phyloP scores from a whole-genome alignment of 2,888 invertebrate genomes.

The Chloroclystis v-ata region DNA sequence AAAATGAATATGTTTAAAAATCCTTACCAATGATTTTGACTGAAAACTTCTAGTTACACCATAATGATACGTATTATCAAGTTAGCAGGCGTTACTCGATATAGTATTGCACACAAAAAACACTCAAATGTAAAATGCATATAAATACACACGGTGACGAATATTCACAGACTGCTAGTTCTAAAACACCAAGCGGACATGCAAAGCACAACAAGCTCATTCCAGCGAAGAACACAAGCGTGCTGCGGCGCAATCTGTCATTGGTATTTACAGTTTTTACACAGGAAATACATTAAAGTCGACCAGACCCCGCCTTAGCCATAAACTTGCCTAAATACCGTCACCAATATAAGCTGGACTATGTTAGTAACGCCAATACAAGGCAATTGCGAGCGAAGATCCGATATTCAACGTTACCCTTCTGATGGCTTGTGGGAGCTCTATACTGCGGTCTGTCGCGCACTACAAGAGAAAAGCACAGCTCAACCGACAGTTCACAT shows the following conservation, averaged over 20 bases:
- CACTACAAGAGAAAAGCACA: constrained; percentile 72
- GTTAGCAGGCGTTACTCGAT: constrained; percentile 20
- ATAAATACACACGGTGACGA: constrained; percentile 17
- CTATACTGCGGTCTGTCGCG: constrained; percentile 62
- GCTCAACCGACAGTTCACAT: constrained; percentile 63
- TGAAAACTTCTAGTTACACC: constrained; percentile 33
- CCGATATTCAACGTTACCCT: constrained; percentile 66
- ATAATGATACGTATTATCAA: constrained; percentile 20
- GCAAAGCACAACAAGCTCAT: constrained; percentile 22
- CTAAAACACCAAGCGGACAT: constrained; percentile 14
- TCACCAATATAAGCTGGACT: constrained; percentile 56
- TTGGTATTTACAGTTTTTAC: constrained; percentile 43
- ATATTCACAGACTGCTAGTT: constrained; percentile 11
- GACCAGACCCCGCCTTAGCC: constrained; percentile 52
- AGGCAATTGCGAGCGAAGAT: constrained; percentile 54
- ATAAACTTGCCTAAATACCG: constrained; percentile 65
- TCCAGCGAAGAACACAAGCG: constrained; percentile 26
- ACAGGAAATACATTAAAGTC: constrained; percentile 23
- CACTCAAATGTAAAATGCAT: neutral
- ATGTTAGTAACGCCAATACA: constrained; percentile 60
- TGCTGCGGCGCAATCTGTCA: constrained; percentile 47
- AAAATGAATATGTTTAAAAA: no score
- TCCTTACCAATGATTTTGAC: neutral
- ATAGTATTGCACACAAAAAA: constrained; percentile 18
- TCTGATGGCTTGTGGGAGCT: constrained; percentile 69